Percentiles rank a stretch among this genome's conserved stretches.
Evolutionary conservation across 1,140 invertebrate genomes (phyloP).

Genomic region (Camponotus pennsylvanicus): DNA sequence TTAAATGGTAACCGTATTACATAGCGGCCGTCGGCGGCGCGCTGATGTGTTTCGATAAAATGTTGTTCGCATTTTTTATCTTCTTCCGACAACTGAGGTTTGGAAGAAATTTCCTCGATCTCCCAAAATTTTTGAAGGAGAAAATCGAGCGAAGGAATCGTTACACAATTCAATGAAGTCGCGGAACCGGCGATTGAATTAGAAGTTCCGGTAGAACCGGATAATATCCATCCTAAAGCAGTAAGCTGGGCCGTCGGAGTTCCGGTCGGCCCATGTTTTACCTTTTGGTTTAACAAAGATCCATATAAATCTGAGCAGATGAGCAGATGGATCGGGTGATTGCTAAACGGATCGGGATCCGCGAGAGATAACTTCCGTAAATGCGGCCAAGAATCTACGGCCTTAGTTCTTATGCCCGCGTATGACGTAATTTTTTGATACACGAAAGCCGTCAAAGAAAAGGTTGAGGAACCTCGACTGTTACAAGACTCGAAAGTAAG

Average conservation of each 20-base stretch:
- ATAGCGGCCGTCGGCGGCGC: too few species aligned
- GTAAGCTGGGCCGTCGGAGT: too few species aligned
- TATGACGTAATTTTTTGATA: conserved; percentile 51
- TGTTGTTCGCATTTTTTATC: too few species aligned
- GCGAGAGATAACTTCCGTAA: conserved; percentile 44
- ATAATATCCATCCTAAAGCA: too few species aligned
- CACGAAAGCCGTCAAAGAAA: not conserved
- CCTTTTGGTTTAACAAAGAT: not conserved
- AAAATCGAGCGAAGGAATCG: too few species aligned
- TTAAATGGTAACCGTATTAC: too few species aligned
- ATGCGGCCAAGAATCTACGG: conserved; percentile 50
- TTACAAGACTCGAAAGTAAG: not conserved
- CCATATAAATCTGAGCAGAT: conserved; percentile 61
- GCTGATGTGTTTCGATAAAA: too few species aligned
- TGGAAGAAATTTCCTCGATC: too few species aligned
- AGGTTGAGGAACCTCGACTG: too few species aligned
- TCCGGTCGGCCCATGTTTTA: conserved; percentile 40
- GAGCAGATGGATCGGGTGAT: conserved; percentile 43
- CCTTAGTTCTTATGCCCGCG: not conserved
- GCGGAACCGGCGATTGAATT: too few species aligned
- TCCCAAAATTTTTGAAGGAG: too few species aligned
- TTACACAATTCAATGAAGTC: rapidly evolving
- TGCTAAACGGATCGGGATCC: conserved; percentile 50
- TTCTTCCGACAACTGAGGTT: too few species aligned
- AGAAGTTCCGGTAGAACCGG: not conserved